A percentile compares a stretch with the other conserved stretches of the same genome.
phyloP scores from a whole-genome alignment of 2,113 vertebrate species.

The Tonatia bakeri region DNA sequence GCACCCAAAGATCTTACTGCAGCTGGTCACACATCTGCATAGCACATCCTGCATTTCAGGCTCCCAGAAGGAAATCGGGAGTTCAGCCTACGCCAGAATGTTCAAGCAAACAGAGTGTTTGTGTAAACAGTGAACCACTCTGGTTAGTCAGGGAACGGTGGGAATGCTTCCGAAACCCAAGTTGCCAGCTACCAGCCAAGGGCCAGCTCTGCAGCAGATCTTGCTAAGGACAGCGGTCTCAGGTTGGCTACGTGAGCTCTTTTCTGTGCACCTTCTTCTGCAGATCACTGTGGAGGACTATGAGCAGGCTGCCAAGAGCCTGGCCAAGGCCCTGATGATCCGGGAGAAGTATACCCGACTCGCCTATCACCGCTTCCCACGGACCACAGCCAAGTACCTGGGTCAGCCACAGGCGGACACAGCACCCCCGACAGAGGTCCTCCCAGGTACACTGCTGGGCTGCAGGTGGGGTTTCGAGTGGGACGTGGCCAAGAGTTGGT shows the following conservation, averaged over 20 bases:
- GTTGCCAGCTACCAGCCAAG: neutral
- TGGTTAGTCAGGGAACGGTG: neutral
- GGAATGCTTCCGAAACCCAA: neutral
- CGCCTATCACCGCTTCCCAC: constrained; percentile 93
- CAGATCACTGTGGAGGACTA: constrained; percentile 98
- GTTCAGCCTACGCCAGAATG: neutral
- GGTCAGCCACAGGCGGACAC: constrained; percentile 78
- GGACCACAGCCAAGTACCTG: constrained; percentile 88
- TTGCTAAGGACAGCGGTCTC: neutral
- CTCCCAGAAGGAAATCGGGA: neutral
- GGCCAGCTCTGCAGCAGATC: neutral
- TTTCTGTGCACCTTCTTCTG: neutral
- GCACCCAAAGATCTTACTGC: neutral
- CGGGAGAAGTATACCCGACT: constrained; percentile 94
- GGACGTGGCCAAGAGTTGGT: neutral
- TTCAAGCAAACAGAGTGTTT: neutral
- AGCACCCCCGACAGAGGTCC: constrained; percentile 86
- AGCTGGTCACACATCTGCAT: neutral
- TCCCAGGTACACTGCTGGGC: constrained; percentile 83
- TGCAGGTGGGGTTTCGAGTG: neutral
- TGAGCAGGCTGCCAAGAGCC: constrained; percentile 90
- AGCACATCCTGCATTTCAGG: neutral
- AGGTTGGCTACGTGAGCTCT: neutral
- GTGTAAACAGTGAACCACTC: neutral
- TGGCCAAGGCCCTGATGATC: constrained; percentile 91